phyloP scores from a whole-genome alignment of 2,113 vertebrate genomes.

The Limnothrissa miodon region DNA sequence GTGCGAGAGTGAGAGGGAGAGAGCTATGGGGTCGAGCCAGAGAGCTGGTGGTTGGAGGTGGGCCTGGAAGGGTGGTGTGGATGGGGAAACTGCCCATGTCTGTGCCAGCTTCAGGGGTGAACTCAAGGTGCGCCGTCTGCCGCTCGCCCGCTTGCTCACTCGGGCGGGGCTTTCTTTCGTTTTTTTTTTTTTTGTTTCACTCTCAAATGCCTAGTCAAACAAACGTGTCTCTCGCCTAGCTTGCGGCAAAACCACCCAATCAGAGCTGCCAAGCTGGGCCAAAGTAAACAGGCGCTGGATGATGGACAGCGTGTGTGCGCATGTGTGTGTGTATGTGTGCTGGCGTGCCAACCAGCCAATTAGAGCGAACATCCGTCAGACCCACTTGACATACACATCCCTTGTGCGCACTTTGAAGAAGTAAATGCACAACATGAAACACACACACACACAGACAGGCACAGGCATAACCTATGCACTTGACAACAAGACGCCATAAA shows the following conservation, averaged over 20 bases:
- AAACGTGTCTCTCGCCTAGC: slow-evolving; percentile 56
- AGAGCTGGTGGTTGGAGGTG: background rate
- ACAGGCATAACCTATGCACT: background rate
- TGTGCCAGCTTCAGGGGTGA: background rate
- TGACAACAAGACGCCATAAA: background rate
- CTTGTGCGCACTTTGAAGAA: slow-evolving; percentile 13
- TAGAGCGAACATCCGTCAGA: slow-evolving; percentile 32
- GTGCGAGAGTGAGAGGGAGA: background rate
- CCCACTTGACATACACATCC: background rate
- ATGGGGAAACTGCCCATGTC: background rate
- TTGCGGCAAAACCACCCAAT: slow-evolving; percentile 59
- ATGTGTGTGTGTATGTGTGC: slow-evolving; percentile 7
- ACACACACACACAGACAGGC: background rate
- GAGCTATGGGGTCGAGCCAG: background rate
- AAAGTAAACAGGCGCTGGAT: slow-evolving; percentile 55
- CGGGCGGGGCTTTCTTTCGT: slow-evolving; percentile 22
- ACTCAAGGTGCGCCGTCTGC: background rate
- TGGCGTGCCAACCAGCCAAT: slow-evolving; percentile 59
- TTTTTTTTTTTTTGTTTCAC: slow-evolving; percentile 46
- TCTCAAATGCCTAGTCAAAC: slow-evolving; percentile 58
- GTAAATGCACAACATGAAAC: background rate
- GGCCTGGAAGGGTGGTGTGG: background rate
- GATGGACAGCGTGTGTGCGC: background rate
- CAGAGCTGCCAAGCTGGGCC: slow-evolving; percentile 50
- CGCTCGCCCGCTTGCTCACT: background rate